phyloP scores from a whole-genome alignment of 2,888 invertebrate genomes.

The Lissocephala sabroskyi region DNA sequence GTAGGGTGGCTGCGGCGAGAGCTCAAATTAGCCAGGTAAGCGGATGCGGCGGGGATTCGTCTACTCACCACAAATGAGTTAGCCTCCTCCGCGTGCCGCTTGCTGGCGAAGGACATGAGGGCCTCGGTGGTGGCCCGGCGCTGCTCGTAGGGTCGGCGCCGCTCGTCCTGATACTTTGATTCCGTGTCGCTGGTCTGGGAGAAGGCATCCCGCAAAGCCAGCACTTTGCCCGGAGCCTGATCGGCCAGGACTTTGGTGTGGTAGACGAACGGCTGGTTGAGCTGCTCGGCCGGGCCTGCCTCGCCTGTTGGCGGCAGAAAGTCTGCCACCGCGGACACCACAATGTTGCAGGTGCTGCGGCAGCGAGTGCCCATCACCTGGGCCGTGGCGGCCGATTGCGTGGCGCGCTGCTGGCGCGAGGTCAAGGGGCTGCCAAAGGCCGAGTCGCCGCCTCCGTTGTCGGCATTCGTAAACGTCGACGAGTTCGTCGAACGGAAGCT shows the following conservation, averaged over 20 bases:
- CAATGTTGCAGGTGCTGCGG: conserved; percentile 80
- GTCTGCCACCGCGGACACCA: conserved; percentile 74
- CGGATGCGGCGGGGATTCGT: too few species aligned
- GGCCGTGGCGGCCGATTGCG: conserved; percentile 29
- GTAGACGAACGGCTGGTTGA: conserved; percentile 65
- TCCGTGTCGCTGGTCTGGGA: conserved; percentile 71
- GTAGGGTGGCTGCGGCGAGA: conserved; percentile 42
- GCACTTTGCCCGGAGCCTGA: conserved; percentile 57
- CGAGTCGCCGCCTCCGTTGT: conserved; percentile 72
- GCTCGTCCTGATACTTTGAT: conserved; percentile 42
- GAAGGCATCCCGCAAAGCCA: conserved; percentile 69
- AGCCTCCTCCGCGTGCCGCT: conserved; percentile 67
- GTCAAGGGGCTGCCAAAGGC: conserved; percentile 73
- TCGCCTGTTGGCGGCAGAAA: conserved; percentile 33
- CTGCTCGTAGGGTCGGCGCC: conserved; percentile 57
- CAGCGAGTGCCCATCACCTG: conserved; percentile 72
- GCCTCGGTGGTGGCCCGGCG: conserved; percentile 64
- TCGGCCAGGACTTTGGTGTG: conserved; percentile 68
- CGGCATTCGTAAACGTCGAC: conserved; percentile 72
- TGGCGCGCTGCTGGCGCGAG: conserved; percentile 44
- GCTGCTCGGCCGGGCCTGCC: conserved; percentile 28
- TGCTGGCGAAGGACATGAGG: conserved; percentile 43
- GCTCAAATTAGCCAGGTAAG: neutral
- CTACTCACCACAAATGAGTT: conserved; percentile 67
- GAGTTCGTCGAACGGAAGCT: conserved; percentile 70